Evolutionary conservation across 2,113 vertebrate genomes (phyloP), one percentile per base, ranked within the genome.

Genomic region (Carlito syrichta): DNA sequence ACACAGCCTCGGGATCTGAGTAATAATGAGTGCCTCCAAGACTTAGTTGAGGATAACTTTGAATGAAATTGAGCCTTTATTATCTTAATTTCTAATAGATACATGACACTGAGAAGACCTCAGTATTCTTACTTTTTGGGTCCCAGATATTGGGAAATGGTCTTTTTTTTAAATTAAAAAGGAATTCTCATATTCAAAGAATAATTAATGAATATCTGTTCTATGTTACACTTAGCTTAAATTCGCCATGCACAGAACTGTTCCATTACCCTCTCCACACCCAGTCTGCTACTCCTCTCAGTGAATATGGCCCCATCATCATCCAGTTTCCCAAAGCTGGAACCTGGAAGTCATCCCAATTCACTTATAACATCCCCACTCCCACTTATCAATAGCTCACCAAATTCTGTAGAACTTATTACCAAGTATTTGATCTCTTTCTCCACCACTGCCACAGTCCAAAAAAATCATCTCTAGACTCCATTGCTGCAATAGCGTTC

Each of bases 51-150:
- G 8, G 40, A 91, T 19, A 52, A 69, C 25, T 93, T 48, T n/a
- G 30, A 95, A 52, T 85, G 54, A 86, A 86, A 68, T 38, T n/a
- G 45, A 84, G 40, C 35, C 83, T 96, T 81, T 89, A 43, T 63
- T 92, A 82, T 92, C 60, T 83, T 62, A 81, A 88, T 90, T 66
- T 90, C 68, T 66, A 78, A 45, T n/a, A 54, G 48, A 96, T 68
- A 89, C 19, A 58, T n/a, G 38, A 48, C 27, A 71, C 17, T 83
- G 23, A 83, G 38, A 89, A 89, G 52, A 84, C 17, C 16, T 74
- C 16, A 20, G 30, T 14, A 54, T 3, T 62, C 9, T 91, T 85
- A 93, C 52, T 89, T 4, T 32, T 8, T 81, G 40, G 19, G 22
- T 52, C 6, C 32, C 38, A 89, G 63, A 71, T 76, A 66, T 2